Evolutionary conservation across 92 coral and sea anemone species (phyloP).

Genomic region (Plumapathes pennacea): DNA sequence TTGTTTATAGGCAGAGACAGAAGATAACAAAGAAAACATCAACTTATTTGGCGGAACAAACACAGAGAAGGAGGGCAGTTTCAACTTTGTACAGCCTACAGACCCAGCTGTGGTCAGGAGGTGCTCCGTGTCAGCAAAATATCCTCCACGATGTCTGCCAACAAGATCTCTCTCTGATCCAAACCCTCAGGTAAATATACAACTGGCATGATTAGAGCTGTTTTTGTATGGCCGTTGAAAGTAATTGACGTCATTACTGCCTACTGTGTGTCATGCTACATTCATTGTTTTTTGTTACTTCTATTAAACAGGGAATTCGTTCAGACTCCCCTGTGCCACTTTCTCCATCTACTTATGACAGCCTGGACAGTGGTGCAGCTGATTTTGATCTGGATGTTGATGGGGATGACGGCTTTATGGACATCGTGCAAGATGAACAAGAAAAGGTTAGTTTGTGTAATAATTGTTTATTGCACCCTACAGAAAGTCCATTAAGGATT

Average conservation of each 20-base stretch:
- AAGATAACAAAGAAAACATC: slow-evolving; percentile 72
- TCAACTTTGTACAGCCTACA: slow-evolving; percentile 74
- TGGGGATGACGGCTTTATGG: slow-evolving; percentile 93
- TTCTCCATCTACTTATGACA: slow-evolving; percentile 62
- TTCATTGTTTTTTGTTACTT: background rate
- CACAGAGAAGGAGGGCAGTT: slow-evolving; percentile 17
- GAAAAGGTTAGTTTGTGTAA: slow-evolving; percentile 60
- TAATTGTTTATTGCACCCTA: too few species aligned
- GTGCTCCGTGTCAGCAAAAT: slow-evolving; percentile 33
- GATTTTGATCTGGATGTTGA: slow-evolving; percentile 70
- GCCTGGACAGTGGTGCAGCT: slow-evolving; percentile 67
- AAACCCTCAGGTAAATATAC: slow-evolving; percentile 40
- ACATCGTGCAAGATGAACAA: slow-evolving; percentile 74
- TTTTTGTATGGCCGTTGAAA: too few species aligned
- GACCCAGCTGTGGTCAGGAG: slow-evolving; percentile 65
- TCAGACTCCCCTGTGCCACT: slow-evolving; percentile 3
- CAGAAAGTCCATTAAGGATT: too few species aligned
- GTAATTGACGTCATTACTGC: background rate
- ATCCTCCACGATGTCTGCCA: slow-evolving; percentile 2
- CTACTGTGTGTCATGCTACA: background rate
- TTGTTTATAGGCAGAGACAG: slow-evolving; percentile 50
- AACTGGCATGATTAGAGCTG: background rate
- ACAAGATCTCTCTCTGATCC: slow-evolving; percentile 70
- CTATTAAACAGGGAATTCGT: slow-evolving; percentile 1
- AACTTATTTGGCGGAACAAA: slow-evolving; percentile 15